Evolutionary conservation across 92 coral and sea anemone genomes (phyloP).

Genomic region (Palythoa grandis): DNA sequence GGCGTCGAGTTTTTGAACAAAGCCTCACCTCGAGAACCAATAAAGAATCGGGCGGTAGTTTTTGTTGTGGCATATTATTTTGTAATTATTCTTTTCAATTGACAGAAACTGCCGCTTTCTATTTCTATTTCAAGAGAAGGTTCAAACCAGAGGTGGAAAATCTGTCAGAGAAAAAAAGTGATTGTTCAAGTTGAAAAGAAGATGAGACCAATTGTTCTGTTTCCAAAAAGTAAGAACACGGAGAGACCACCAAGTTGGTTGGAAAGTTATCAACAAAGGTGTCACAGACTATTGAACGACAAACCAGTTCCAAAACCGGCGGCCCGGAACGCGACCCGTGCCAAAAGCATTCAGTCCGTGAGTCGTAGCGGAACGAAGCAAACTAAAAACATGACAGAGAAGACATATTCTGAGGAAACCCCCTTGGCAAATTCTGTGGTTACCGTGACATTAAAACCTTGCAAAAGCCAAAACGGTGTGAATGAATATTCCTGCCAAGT

Average conservation of each 20-base stretch:
- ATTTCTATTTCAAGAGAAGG: slow-evolving; percentile 7
- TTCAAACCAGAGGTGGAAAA: slow-evolving; percentile 18
- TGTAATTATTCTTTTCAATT: slow-evolving; percentile 32
- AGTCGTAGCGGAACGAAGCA: slow-evolving; percentile 10
- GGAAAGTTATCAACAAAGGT: slow-evolving; percentile 26
- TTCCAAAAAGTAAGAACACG: slow-evolving; percentile 11
- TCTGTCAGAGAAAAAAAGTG: slow-evolving; percentile 1
- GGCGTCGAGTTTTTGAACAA: slow-evolving; percentile 39
- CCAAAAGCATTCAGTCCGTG: not conserved
- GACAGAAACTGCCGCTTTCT: not conserved
- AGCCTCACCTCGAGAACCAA: slow-evolving; percentile 35
- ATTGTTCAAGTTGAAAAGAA: slow-evolving; percentile 8
- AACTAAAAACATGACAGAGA: not conserved
- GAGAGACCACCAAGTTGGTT: slow-evolving; percentile 22
- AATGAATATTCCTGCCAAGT: slow-evolving; percentile 19
- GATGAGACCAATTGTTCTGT: slow-evolving; percentile 37
- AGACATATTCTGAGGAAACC: slow-evolving; percentile 4
- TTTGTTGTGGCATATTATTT: slow-evolving; percentile 37
- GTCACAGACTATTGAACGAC: slow-evolving; percentile 7
- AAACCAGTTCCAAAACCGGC: not conserved
- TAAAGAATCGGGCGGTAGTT: slow-evolving; percentile 31
- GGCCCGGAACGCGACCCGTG: slow-evolving; percentile 25
- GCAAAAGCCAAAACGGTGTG: not conserved
- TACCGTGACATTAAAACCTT: slow-evolving; percentile 33
- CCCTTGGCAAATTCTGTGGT: slow-evolving; percentile 18